Evolutionary conservation across 2,113 vertebrate species (phyloP).

Genomic region (Cairina moschata): DNA sequence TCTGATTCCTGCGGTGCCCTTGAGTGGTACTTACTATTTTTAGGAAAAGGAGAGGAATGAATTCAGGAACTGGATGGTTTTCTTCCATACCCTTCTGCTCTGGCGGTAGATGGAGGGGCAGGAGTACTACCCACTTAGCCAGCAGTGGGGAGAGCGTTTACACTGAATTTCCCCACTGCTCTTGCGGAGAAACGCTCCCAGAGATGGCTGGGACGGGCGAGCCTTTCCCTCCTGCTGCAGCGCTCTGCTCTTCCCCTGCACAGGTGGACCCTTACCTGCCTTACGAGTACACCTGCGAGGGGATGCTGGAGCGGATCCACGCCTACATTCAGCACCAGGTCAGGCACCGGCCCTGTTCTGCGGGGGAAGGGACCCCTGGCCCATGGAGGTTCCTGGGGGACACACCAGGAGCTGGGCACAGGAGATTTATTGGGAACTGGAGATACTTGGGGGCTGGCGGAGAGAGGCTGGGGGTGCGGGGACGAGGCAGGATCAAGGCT

Average conservation of each 20-base stretch:
- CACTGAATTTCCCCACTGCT: no score
- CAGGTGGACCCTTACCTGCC: slow-evolving; percentile 96
- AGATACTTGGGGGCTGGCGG: background rate
- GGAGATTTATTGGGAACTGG: background rate
- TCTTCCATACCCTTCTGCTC: background rate
- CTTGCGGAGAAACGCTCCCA: no score
- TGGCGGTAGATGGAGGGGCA: background rate
- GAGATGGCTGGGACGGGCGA: no score
- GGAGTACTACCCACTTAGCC: background rate
- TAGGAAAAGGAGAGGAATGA: background rate
- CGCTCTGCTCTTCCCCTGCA: background rate
- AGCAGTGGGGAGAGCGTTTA: no score
- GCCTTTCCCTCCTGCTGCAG: background rate
- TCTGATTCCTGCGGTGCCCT: background rate
- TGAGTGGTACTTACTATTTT: no score
- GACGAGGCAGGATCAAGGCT: background rate
- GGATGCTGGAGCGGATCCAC: slow-evolving; percentile 94
- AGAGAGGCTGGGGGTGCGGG: background rate
- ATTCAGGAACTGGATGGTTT: background rate
- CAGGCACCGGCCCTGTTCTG: background rate
- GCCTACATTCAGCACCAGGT: slow-evolving; percentile 98
- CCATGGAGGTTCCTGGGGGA: no score
- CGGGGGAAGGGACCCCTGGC: fast-evolving
- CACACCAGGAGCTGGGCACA: background rate
- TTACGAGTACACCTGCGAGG: slow-evolving; percentile 94